Percentiles rank a stretch among this genome's conserved stretches.
Evolutionary conservation across 2,797 vertebrate species (phyloP).

Genomic region (Valencia hispanica): DNA sequence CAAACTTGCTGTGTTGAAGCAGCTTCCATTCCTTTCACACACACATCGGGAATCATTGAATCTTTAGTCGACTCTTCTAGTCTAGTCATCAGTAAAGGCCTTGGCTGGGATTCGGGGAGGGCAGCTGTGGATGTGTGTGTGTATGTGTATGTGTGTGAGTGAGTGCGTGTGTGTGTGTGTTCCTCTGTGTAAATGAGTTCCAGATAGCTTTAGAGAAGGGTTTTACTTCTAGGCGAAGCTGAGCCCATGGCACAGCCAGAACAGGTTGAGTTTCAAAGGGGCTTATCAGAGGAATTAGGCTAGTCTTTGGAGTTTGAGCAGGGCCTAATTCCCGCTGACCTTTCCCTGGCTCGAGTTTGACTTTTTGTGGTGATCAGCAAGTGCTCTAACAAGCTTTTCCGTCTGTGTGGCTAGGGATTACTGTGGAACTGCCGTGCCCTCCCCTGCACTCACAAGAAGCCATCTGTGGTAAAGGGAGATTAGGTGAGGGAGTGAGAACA

Average conservation of each 20-base stretch:
- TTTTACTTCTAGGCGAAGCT: constrained; percentile 75
- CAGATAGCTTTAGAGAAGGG: constrained; percentile 78
- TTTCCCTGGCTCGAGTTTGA: constrained; percentile 84
- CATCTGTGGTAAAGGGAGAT: constrained; percentile 77
- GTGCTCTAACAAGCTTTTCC: constrained; percentile 85
- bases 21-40: constrained; percentile 70
- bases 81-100: constrained; percentile 75
- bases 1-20: constrained; percentile 55
- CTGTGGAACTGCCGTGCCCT: constrained; percentile 74
- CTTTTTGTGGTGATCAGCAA: constrained; percentile 85
- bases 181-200: constrained; percentile 78
- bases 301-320: constrained; percentile 80
- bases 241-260: constrained; percentile 78
- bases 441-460: constrained; percentile 77
- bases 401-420: constrained; percentile 84
- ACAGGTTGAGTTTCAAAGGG: constrained; percentile 80
- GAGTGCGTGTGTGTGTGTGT: constrained; percentile 20
- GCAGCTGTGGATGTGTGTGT: constrained; percentile 49
- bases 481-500: constrained; percentile 42
- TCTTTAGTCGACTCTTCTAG: constrained; percentile 79
- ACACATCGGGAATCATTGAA: constrained; percentile 75
- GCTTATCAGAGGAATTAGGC: constrained; percentile 84
- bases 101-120: constrained; percentile 53
- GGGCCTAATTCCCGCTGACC: constrained; percentile 83
- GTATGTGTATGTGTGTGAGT: constrained; percentile 14